phyloP scores from a whole-genome alignment of 1,140 invertebrate genomes.

The Cydia pomonella region DNA sequence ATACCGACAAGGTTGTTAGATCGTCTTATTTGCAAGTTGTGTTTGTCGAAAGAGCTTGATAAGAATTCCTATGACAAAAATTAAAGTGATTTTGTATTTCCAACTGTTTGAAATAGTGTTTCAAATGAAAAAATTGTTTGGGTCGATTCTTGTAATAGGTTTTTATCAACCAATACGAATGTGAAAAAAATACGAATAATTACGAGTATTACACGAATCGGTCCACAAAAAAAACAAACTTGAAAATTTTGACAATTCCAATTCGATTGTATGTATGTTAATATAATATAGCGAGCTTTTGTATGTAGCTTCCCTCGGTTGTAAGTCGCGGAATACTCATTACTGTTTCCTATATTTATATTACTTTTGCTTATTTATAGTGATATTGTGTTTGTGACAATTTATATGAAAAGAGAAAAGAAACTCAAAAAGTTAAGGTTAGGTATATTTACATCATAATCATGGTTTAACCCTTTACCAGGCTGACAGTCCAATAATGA shows the following conservation, averaged over 20 bases:
- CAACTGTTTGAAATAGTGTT: no score
- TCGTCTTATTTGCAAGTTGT: neutral
- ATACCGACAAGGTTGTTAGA: neutral
- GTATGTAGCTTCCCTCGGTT: conserved; percentile 30
- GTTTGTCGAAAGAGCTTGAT: neutral
- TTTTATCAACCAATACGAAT: neutral
- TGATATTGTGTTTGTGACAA: neutral
- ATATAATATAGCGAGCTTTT: conserved; percentile 15
- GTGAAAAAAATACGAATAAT: no score
- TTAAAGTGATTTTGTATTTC: no score
- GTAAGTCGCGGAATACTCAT: conserved; percentile 59
- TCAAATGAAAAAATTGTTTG: neutral
- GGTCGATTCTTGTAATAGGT: neutral
- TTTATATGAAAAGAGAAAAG: neutral
- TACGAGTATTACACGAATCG: no score
- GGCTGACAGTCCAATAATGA: no score
- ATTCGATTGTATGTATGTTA: neutral
- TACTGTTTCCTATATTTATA: conserved; percentile 55
- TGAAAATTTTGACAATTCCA: neutral
- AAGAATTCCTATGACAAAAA: no score
- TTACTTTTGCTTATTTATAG: conserved; percentile 36
- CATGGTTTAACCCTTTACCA: no score
- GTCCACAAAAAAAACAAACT: neutral
- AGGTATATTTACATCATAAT: neutral
- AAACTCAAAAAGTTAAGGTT: neutral